Conservation (phyloP, 2,113 vertebrate species). For the Lagopus muta region DNA sequence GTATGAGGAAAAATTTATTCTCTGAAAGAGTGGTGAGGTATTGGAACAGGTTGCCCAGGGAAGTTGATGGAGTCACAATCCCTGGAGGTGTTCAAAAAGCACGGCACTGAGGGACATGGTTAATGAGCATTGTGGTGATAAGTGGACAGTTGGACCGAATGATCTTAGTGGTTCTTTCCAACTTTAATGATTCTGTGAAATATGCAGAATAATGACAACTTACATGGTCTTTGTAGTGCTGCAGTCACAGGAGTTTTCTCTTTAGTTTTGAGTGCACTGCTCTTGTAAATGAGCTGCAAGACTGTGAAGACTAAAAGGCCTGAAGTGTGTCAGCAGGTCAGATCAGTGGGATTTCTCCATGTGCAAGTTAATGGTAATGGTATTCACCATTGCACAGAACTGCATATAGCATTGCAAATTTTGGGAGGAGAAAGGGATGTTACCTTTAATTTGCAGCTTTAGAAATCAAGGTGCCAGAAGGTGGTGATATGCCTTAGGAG, state of each 20-base stretch:
- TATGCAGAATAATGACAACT: neutral
- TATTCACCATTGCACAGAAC: neutral
- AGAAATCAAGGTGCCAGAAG: neutral
- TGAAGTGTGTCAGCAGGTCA: neutral
- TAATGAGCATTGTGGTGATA: too few species aligned
- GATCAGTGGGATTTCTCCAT: neutral
- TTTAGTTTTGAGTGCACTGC: neutral
- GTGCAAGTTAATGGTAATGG: neutral
- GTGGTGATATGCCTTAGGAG: neutral
- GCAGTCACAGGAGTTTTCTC: neutral
- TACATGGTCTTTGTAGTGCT: neutral
- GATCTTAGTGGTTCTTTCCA: too few species aligned
- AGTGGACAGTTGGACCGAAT: too few species aligned
- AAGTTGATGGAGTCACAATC: too few species aligned
- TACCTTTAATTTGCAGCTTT: neutral
- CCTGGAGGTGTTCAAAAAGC: too few species aligned
- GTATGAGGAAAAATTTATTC: too few species aligned
- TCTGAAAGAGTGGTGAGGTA: too few species aligned
- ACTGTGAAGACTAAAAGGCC: neutral
- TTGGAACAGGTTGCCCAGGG: too few species aligned
- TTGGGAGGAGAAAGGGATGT: neutral
- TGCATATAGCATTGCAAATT: neutral
- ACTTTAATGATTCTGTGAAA: neutral
- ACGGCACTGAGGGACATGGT: too few species aligned
- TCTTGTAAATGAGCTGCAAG: neutral